Percentiles rank a stretch among this genome's conserved stretches.
Conservation (phyloP, 2,113 vertebrate species). For the Toxostoma redivivum region DNA sequence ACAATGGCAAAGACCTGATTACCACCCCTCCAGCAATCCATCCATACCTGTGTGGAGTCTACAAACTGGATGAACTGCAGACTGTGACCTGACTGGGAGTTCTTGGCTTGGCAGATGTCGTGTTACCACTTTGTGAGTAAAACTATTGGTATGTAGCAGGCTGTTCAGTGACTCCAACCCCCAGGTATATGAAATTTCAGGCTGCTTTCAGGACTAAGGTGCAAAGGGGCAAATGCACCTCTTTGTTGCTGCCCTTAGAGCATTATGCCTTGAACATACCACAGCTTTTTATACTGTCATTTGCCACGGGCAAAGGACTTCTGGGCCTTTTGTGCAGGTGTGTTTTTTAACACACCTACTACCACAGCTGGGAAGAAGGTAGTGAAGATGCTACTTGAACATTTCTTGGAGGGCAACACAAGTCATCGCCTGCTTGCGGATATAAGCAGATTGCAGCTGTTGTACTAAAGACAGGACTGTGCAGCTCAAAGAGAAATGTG, state of each 20-base stretch:
- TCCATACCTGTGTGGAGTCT: not conserved
- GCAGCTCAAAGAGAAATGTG: not conserved
- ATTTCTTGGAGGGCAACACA: not conserved
- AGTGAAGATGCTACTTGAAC: not conserved
- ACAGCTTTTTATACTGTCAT: not conserved
- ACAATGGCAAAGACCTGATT: not conserved
- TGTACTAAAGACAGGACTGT: not conserved
- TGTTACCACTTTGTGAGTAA: not conserved
- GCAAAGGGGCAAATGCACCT: fast-evolving
- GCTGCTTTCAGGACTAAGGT: not conserved
- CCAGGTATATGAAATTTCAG: not conserved
- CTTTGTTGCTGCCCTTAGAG: not conserved
- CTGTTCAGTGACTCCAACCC: not conserved
- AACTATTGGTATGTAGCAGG: not conserved
- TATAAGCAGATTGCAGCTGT: not conserved
- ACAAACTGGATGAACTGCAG: not conserved
- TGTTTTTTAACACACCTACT: not conserved
- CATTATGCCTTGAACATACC: not conserved
- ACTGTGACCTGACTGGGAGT: not conserved
- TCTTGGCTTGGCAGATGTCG: not conserved
- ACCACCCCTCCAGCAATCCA: not conserved
- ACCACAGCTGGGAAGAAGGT: not conserved
- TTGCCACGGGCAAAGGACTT: not conserved
- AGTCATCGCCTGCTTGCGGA: not conserved
- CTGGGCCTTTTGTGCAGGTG: not conserved